Evolutionary conservation across 2,113 vertebrate species (phyloP).

Genomic region (Lutjanus erythropterus): DNA sequence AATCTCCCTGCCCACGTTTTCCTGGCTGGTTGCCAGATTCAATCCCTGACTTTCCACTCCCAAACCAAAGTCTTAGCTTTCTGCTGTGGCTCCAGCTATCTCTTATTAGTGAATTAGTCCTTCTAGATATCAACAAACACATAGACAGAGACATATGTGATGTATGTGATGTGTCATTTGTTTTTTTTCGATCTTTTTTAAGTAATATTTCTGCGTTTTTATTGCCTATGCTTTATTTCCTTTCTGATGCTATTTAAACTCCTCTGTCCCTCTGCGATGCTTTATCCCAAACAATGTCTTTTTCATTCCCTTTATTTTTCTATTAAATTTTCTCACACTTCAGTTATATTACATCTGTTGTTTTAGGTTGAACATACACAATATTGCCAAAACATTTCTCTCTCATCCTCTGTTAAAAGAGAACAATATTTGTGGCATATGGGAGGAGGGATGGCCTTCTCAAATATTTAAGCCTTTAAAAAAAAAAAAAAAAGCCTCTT

Average conservation of each 20-base stretch:
- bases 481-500: background rate
- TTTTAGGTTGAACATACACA: slow-evolving; percentile 25
- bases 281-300: slow-evolving; percentile 1
- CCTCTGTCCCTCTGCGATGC: background rate
- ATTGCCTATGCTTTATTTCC: slow-evolving; percentile 15
- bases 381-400: slow-evolving; percentile 3
- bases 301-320: slow-evolving; percentile 4
- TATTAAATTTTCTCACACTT: background rate
- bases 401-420: slow-evolving; percentile 32
- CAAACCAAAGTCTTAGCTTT: slow-evolving; percentile 4
- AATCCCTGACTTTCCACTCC: background rate
- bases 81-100: slow-evolving; percentile 2
- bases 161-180: background rate
- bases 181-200: too few species aligned
- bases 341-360: slow-evolving; percentile 9
- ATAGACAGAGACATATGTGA: background rate
- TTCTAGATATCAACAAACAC: background rate
- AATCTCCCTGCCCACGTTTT: background rate
- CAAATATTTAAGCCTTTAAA: slow-evolving; percentile 42
- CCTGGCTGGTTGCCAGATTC: slow-evolving; percentile 9
- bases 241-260: background rate
- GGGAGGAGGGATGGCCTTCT: slow-evolving; percentile 45
- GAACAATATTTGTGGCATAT: slow-evolving; percentile 37
- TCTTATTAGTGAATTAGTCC: slow-evolving; percentile 7
- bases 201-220: slow-evolving; percentile 12